Base-by-base conservation (phyloP, 2,797 vertebrate species). In the Pampus argenteus region DNA sequence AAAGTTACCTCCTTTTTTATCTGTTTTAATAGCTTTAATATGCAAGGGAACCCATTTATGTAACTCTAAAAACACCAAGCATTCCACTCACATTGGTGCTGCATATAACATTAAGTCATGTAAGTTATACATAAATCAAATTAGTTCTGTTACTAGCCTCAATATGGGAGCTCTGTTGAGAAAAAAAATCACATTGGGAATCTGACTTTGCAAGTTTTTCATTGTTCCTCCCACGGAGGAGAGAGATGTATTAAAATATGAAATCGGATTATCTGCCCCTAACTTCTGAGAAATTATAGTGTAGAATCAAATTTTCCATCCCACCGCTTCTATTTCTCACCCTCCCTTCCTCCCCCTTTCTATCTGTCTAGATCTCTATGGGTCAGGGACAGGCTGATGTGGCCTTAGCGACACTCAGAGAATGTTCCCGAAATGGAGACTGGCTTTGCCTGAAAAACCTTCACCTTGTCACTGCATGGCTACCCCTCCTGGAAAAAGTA, bases 391-490 rank as follows among this genome's bases (percentile, higher is more conserved):
- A 99, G 92, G 97, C 98, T 74, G 98, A 98, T 61, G 82, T 98
- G 84, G 98, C 98, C 61, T 93, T 98, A 84, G 96, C 97, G 3
- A 93, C 95, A 58, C 92, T 99, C 69, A 95, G 93, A 84, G 96
- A 98, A 80, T 98, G 96, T 84, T 95, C 96, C 34, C 83, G 60
- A 26, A 96, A 89, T 28, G 97, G 97, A 87, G 96, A 98, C 66
- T 99, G 98, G 98, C 94, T 99, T 49, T 99, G 98, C 83, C 93
- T 99, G 65, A 99, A 99, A 90, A 99, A 99, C 80, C 93, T 99
- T 76, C 98, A 99, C 91, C 97, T 99, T 0, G 97, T 98, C 82
- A 97, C 96, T 2, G 90, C 96, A 64, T 99, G 98, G 98, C 94
- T 99, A 49, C 96, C 97, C 23, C 85, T 96, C 26, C 78, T 99